Conservation (phyloP, 2,113 vertebrate genomes). For the Empidonax traillii region DNA sequence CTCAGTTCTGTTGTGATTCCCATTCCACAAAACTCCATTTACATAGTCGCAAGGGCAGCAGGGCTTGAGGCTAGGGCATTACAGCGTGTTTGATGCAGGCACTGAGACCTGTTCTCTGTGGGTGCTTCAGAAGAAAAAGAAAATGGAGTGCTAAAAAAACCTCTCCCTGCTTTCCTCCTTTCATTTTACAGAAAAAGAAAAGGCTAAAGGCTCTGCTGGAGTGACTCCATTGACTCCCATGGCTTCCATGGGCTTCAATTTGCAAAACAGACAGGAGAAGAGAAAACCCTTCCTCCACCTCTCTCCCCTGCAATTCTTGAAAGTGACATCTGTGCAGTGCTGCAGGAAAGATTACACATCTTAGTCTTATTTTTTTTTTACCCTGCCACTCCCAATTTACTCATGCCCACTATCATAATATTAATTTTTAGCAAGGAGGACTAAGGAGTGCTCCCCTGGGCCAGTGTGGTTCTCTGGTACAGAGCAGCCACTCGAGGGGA, state of each 20-base stretch:
- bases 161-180: conserved; percentile 25
- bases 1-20: not conserved
- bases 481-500: not conserved
- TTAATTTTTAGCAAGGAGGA: conserved; percentile 39
- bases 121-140: conserved; percentile 16
- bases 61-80: not conserved
- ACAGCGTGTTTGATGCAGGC: not conserved
- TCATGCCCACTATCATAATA: not conserved
- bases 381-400: conserved; percentile 59
- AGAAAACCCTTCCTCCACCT: conserved; percentile 28
- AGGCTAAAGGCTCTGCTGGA: conserved; percentile 61
- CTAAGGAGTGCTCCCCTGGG: conserved; percentile 2
- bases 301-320: conserved; percentile 29
- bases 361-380: not conserved
- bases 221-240: conserved; percentile 45
- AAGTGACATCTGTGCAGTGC: conserved; percentile 51
- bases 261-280: conserved; percentile 37
- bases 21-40: not conserved
- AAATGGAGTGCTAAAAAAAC: conserved; percentile 27
- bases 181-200: conserved; percentile 37
- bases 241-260: conserved; percentile 38
- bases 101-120: not conserved
- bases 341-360: conserved; percentile 37
- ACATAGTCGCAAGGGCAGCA: not conserved
- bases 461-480: accelerated